Percentiles rank a stretch among this genome's conserved stretches.
These are phyloP conservation scores for Alces alces DNA, from an alignment of 2,113 vertebrate genomes.

Conservation along the genomic window DNA sequence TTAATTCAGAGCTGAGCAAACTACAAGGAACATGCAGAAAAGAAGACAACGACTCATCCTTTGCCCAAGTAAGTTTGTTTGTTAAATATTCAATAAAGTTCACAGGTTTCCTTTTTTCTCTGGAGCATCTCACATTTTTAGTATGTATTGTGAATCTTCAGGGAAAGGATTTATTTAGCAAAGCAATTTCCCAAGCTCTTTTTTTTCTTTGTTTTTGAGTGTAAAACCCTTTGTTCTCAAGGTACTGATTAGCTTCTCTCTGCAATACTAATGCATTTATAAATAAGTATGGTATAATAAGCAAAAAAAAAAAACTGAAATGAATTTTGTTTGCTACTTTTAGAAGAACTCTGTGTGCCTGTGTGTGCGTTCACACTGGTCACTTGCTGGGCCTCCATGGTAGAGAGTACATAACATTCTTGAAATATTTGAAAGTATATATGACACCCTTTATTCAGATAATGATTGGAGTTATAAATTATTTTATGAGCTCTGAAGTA, in stretches of 20 bases:
- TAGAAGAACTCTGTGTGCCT: not conserved
- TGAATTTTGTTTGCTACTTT: slow-evolving; percentile 1
- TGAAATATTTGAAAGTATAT: slow-evolving; percentile 13
- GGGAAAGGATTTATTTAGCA: slow-evolving; percentile 24
- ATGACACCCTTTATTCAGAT: not conserved
- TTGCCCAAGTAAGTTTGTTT: not conserved
- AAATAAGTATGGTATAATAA: not conserved
- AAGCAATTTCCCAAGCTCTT: not conserved
- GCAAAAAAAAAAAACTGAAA: not conserved
- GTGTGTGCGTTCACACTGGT: not conserved
- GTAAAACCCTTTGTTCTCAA: slow-evolving; percentile 21
- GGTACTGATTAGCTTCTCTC: not conserved
- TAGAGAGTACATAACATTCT: not conserved
- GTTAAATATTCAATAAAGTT: not conserved
- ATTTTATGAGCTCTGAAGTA: not conserved
- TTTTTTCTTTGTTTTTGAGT: not conserved
- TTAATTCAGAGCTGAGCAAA: slow-evolving; percentile 41
- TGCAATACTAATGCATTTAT: not conserved
- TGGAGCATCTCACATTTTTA: not conserved
- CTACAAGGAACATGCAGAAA: not conserved
- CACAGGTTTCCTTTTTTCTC: not conserved
- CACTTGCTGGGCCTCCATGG: not conserved
- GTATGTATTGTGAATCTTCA: not conserved
- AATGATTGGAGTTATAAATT: not conserved
- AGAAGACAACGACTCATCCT: not conserved